phyloP scores from a whole-genome alignment of 2,113 vertebrate genomes.

The Vicugna pacos region DNA sequence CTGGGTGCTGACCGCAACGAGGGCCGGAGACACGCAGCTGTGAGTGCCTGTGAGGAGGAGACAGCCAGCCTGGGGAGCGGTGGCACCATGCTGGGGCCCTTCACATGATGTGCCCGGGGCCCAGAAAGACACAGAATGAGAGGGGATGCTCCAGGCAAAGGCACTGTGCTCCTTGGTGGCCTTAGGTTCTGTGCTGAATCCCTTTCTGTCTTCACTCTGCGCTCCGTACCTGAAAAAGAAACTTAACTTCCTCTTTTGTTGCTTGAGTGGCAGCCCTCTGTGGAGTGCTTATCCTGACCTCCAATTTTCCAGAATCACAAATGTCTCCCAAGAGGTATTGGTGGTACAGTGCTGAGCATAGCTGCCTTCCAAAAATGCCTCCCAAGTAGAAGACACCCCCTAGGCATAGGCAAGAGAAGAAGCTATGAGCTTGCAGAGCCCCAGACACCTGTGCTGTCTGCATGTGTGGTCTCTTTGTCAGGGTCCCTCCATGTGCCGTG shows the following conservation, averaged over 20 bases:
- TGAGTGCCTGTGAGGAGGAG: constrained; percentile 84
- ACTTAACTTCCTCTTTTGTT: neutral
- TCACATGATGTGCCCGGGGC: neutral
- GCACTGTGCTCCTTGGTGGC: neutral
- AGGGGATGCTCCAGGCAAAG: neutral
- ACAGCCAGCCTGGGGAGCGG: accelerated
- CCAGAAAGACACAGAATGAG: neutral
- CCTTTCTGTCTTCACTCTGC: neutral
- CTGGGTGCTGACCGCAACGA: constrained; percentile 97
- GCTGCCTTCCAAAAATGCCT: neutral
- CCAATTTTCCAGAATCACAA: neutral
- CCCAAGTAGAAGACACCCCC: neutral
- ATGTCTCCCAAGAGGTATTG: neutral
- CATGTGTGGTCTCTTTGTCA: neutral
- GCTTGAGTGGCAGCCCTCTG: neutral
- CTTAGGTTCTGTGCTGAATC: neutral
- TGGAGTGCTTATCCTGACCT: neutral
- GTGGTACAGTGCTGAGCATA: too few species aligned
- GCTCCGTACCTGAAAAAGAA: neutral
- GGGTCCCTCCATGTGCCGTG: neutral
- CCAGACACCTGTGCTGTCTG: neutral
- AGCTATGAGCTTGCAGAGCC: neutral
- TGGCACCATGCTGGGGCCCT: accelerated
- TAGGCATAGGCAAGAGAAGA: neutral
- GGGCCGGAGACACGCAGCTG: constrained; percentile 96